Base-by-base conservation (phyloP, 2,888 invertebrate genomes). In the Eristalis pertinax region DNA sequence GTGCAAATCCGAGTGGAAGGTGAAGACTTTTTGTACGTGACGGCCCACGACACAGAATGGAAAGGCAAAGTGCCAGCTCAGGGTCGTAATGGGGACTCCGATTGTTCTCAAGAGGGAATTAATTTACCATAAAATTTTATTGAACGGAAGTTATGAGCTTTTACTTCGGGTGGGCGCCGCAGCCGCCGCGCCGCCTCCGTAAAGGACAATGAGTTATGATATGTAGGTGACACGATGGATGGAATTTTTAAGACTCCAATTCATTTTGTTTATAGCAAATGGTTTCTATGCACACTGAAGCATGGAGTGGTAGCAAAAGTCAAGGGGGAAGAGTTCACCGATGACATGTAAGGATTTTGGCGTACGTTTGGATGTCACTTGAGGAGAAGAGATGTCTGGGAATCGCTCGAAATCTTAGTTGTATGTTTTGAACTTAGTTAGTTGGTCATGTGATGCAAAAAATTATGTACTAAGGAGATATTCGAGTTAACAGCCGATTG, bases 51-150 rank as follows among this genome's bases (percentile, higher is more conserved):
- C 32, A 24, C 38, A 50, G 26, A 35, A 67, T 58, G 62, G 22
- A 8, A 65, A 65, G 64, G 76, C 76, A 70, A 65, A 70, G 72
- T 50, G 72, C 35, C 72, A 72, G 41, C 73, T 73, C 68, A 67
- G 50, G 62, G 35, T 73, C 77, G 32, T 29, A 65, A 22, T 63
- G 68, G 24, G 35, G 56, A 70, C 58, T 64, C 69, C 74, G 69
- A 81, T 81, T 80, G 74, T 74, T 43, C 69, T 76, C 50, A 29
- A 67, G 50, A 83, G 67, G 50, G 84, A 84, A 78, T 84, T 79
- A 84, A 84, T 84, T 84, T 72, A 29, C 79, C 74, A 84, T 84
- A 84, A 84, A 78, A 70, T 41, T 84, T 84, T 84, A 84, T 84
- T 74, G 79, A 70, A 64, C 69, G 69, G 79, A 78, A 84, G 70